phyloP scores from a whole-genome alignment of 2,113 vertebrate species.

The Tetrao urogallus region DNA sequence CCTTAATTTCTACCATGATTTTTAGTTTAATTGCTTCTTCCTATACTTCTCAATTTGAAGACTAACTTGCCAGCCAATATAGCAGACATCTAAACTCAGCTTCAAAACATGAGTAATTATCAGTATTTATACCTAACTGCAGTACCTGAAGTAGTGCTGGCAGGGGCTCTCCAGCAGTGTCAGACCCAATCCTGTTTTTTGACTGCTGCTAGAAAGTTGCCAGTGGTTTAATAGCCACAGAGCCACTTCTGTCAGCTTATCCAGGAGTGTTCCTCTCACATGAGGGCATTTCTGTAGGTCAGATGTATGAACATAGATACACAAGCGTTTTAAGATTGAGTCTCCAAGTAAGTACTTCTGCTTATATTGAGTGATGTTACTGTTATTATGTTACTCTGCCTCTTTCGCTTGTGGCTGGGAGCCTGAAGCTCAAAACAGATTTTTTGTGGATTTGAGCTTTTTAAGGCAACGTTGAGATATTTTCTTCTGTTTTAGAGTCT shows the following conservation, averaged over 20 bases:
- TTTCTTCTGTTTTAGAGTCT: constrained; percentile 80
- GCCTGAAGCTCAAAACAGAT: neutral
- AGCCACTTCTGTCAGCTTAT: neutral
- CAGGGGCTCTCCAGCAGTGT: neutral
- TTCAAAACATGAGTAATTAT: no score
- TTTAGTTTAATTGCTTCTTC: neutral
- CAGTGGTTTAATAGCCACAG: neutral
- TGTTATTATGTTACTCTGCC: neutral
- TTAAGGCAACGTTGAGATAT: neutral
- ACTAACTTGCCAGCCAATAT: neutral
- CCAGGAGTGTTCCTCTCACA: neutral
- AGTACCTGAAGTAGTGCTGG: neutral
- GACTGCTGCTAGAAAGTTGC: neutral
- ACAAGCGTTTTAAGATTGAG: neutral
- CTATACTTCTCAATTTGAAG: neutral
- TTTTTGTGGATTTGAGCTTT: neutral
- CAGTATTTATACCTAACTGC: neutral
- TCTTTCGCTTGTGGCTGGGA: neutral
- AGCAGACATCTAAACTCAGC: neutral
- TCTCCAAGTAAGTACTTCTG: neutral
- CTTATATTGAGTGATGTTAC: fast-evolving
- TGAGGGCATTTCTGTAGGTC: neutral
- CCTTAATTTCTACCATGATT: neutral
- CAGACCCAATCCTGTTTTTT: neutral
- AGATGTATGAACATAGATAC: neutral